These are phyloP conservation scores for Xylophagus ater DNA, from an alignment of 2,888 invertebrate species.

Conservation along the genomic window DNA sequence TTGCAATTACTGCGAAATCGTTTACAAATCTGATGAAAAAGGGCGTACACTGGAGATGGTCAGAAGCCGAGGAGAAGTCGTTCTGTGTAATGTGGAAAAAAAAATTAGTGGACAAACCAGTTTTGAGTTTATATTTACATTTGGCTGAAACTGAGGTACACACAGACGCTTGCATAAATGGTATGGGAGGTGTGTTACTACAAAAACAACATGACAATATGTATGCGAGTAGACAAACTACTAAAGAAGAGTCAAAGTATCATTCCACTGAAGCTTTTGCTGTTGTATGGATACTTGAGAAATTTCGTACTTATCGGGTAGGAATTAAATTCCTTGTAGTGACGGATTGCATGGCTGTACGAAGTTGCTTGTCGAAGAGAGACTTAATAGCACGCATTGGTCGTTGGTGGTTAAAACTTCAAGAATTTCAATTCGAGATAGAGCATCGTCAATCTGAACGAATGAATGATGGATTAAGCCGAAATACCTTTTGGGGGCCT, in stretches of 20 bases:
- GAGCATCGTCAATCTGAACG: conserved; percentile 13
- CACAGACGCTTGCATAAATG: conserved; percentile 13
- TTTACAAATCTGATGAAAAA: background rate
- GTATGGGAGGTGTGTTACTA: conserved; percentile 11
- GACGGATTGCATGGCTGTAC: too few species aligned
- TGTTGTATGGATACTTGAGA: conserved; percentile 13
- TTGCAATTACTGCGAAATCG: conserved; percentile 16
- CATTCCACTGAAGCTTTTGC: conserved; percentile 14
- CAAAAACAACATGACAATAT: conserved; percentile 11
- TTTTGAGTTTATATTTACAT: conserved; percentile 7
- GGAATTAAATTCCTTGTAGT: conserved; percentile 23
- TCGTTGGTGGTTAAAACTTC: conserved; percentile 22
- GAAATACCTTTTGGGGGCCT: too few species aligned
- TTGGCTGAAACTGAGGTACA: conserved; percentile 12
- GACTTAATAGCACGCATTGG: conserved; percentile 22
- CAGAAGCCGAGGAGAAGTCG: background rate
- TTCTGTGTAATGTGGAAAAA: conserved; percentile 5
- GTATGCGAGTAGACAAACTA: conserved; percentile 13
- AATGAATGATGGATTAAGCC: conserved; percentile 16
- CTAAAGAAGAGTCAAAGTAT: conserved; percentile 11
- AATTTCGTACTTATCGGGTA: conserved; percentile 22
- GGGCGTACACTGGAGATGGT: background rate
- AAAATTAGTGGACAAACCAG: conserved; percentile 7
- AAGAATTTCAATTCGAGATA: conserved; percentile 16
- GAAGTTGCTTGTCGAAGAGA: too few species aligned